These are phyloP conservation scores for Staurois parvus DNA, from an alignment of 2,797 vertebrate genomes.

Conservation along the genomic window DNA sequence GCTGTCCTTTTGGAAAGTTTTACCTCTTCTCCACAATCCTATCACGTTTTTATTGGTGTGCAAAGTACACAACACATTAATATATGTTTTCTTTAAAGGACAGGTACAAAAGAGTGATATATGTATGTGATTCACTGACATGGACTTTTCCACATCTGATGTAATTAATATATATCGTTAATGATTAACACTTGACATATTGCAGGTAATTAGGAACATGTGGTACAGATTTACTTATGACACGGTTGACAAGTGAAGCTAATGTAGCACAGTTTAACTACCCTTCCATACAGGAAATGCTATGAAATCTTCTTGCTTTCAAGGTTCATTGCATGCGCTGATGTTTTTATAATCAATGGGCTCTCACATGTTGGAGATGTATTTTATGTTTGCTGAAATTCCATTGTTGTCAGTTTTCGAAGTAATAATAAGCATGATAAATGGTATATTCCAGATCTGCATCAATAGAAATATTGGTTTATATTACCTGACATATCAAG, in stretches of 20 bases:
- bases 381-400: not conserved
- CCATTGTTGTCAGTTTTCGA: not conserved
- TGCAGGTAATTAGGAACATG: not conserved
- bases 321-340: not conserved
- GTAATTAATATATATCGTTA: not conserved
- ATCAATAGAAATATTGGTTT: not conserved
- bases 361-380: not conserved
- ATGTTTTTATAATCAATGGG: not conserved
- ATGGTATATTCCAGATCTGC: not conserved
- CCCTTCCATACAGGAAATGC: not conserved
- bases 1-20: too few species aligned
- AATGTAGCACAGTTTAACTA: not conserved
- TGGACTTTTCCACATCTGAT: too few species aligned
- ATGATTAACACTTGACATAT: not conserved
- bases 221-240: not conserved
- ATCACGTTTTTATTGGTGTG: too few species aligned
- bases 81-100: too few species aligned
- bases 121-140: too few species aligned
- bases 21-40: too few species aligned
- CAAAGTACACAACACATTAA: too few species aligned
- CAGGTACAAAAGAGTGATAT: too few species aligned
- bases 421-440: not conserved
- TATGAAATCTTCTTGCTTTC: not conserved
- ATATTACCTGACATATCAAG: not conserved
- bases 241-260: not conserved